phyloP scores from a whole-genome alignment of 2,888 invertebrate genomes.

The Phrixothrix hirtus region DNA sequence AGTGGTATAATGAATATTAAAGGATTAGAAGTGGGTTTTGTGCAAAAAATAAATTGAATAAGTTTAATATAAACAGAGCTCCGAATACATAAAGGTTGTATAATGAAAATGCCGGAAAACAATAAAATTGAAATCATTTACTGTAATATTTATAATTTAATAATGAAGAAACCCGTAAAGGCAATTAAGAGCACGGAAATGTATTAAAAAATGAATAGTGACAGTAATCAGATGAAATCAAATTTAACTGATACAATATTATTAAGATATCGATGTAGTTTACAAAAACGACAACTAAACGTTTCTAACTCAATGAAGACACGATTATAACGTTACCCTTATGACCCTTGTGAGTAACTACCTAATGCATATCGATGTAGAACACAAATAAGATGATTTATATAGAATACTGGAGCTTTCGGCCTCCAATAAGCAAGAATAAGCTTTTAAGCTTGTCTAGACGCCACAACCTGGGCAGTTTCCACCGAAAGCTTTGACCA shows the following conservation, averaged over 20 bases:
- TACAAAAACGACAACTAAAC: background rate
- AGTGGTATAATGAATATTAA: background rate
- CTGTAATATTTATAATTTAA: background rate
- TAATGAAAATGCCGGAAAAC: too few species aligned
- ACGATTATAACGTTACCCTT: background rate
- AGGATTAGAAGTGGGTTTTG: background rate
- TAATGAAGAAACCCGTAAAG: background rate
- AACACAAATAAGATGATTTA: constrained; percentile 18
- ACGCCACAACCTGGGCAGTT: constrained; percentile 19
- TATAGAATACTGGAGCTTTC: constrained; percentile 4
- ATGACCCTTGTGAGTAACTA: constrained; percentile 3
- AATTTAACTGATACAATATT: too few species aligned
- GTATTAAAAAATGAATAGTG: background rate
- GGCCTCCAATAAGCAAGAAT: constrained; percentile 18
- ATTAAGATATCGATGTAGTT: background rate
- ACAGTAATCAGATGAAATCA: too few species aligned
- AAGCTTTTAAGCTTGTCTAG: constrained; percentile 29
- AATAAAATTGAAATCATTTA: background rate
- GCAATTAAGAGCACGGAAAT: background rate
- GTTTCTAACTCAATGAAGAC: background rate
- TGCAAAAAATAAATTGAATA: too few species aligned
- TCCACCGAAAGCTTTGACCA: constrained; percentile 29
- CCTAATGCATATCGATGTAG: constrained; percentile 20
- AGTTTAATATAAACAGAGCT: too few species aligned
- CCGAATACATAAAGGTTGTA: too few species aligned